Base-by-base conservation (phyloP, 2,113 vertebrate genomes). In the Rhynchopsitta pachyrhyncha region DNA sequence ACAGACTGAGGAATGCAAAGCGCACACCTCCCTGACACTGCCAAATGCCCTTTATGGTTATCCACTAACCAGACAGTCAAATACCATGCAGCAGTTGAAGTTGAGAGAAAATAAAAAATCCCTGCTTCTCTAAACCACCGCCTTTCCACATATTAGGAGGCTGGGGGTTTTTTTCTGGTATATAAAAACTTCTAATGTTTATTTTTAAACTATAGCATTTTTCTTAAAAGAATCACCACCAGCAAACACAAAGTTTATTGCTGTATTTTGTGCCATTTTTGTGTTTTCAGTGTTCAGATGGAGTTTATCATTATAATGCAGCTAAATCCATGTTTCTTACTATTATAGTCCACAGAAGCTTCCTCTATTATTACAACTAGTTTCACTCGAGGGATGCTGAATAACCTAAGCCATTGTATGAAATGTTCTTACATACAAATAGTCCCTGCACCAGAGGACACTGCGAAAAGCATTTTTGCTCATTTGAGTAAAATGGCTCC, bases 141-240 rank as follows among this genome's bases (percentile, higher is more conserved):
- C 14, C n/a, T 46, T 37, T 44, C 49, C n/a, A 33, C 50, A 73
- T 42, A 60, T 50, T 33, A 69, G 7, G 25, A 23, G 3, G 2
- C 22, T 71, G 15, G 16, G 1, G 37, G 7, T 42, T 42, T 1
- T 10, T n/a, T 31, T 31, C 1, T 10, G 13, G 15, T 22, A 4
- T 62, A 5, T 33, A 52, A 66, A 13, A 82, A 41, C 17, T 53
- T 62, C 50, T 70, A 57, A 57, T 62, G 6, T 1, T 60, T 53
- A 17, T 42, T 87, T 91, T 76, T 52, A 69, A 47, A 17, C 10
- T 29, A 10, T 7, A n/a, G 1, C 4, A 4, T n/a, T 88, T 88
- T 82, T 82, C 42, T 81, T 55, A 39, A 57, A 79, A 73, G 18
- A 39, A 67, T 46, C 2, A 2, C 17, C 41, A 49, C 11, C 28